Evolutionary conservation across 1,140 invertebrate genomes (phyloP), one percentile per base, ranked within the genome.

Genomic region (Cherax quadricarinatus): DNA sequence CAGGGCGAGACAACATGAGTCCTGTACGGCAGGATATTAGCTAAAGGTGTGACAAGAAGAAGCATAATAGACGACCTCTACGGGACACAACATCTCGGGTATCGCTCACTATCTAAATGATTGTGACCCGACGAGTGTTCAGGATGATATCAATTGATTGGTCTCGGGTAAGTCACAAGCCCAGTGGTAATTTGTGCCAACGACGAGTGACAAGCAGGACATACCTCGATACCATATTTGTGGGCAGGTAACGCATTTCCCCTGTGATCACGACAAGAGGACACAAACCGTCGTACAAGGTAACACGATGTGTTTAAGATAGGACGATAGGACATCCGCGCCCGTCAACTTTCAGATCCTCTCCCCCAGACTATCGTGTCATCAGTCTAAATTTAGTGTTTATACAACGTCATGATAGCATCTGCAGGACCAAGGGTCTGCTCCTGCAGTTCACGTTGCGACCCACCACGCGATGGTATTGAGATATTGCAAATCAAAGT

Each of bases 401-500:
- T 24, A 49, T 85, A 49, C 21, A 49, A 18, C n/a, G 83, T 70
- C 48, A 48, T 4, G 83, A 70, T 70, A 66, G 3, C 60, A 85
- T 41, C n/a, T 48, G 83, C 82, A 48, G 62, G 62, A 66, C 24
- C 70, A 24, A 10, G 4, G 21, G 21, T 30, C 30, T 60, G 49
- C 53, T 41, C 30, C 30, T 41, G 30, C 30, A 41, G 0, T 57
- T 10, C 53, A 4, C 53, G 53, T 5, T 53, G 24, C 53, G 24
- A 41, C 83, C 70, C 83, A 85, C 48, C 83, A 85, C 16, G 24
- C 70, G 60, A 70, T 70, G 3, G n/a, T 66, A 85, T 70, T 85
- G 83, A 85, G 83, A 85, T 85, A 85, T 85, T 85, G 70, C 60
- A 85, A 85, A 85, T 85, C 60, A 85, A 85, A 70, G 16, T 70